Base-by-base conservation (phyloP, 1,140 invertebrate genomes). In the Cydia fagiglandana region DNA sequence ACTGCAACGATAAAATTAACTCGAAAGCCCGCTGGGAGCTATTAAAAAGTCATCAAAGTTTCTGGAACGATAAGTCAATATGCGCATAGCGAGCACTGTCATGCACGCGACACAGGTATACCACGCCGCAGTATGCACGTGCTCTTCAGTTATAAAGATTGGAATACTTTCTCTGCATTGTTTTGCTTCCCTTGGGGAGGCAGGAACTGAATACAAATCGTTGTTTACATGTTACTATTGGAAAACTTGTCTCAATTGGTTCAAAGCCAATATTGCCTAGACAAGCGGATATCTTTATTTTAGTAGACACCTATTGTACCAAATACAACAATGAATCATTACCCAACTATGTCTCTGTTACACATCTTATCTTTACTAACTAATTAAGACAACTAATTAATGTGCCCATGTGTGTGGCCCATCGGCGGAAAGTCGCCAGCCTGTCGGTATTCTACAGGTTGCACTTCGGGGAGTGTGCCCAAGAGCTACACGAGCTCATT, bases 21-120 rank as follows among this genome's bases (percentile, higher is more conserved):
- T 38, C 47, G 34, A 47, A 41, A 41, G 66, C 64, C 66, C 50
- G 66, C 74, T 61, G 64, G 64, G 74, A 17, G 82, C 86, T 84
- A 90, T 91, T 90, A 91, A 90, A 89, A 88, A 87, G 84, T 88
- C 87, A 90, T 91, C 90, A 90, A 83, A 64, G 80, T 83, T 86
- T 80, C 81, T 83, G 76, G 79, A 78, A 75, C 76, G 66, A 70
- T 56, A 50, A 50, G 64, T 76, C 79, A 77, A 77, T 75, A 75
- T 61, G 56, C 56, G 56, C 61, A 64, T 77, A 77, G 73, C 76
- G 66, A 77, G 10, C 56, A 61, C 17, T 61, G 56, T 61, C 56
- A 76, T 80, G 75, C 64, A 77, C 75, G 76, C 45, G 74, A 75
- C 70, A 74, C 30, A 73, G 75, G 34, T 53, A 78, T 73, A 61